Evolutionary conservation across 2,797 vertebrate genomes (phyloP).

Genomic region (Stomatorhinus walkeri): DNA sequence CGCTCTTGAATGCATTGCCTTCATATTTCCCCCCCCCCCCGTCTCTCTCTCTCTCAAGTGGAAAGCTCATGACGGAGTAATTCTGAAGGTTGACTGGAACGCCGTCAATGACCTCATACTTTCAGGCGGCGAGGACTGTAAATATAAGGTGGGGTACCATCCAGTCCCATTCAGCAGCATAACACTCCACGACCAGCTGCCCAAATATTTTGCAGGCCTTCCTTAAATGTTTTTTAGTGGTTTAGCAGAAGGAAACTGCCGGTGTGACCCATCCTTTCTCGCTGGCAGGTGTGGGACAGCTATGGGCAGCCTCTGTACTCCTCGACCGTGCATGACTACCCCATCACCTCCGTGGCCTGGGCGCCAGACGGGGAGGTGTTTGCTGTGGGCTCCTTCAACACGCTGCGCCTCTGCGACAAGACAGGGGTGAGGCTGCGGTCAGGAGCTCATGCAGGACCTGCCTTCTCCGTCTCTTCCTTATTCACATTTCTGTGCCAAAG

Average conservation of each 20-base stretch:
- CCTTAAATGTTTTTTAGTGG: not conserved
- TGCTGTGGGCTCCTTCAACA: slow-evolving; percentile 88
- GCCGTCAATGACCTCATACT: slow-evolving; percentile 87
- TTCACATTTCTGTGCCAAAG: not conserved
- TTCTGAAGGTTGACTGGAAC: slow-evolving; percentile 95
- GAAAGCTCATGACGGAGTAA: slow-evolving; percentile 90
- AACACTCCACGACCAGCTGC: not conserved
- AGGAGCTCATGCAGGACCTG: not conserved
- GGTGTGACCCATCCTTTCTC: slow-evolving; percentile 10
- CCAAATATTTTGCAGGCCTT: slow-evolving; percentile 3
- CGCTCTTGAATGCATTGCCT: not conserved
- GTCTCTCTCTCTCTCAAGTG: slow-evolving; percentile 59
- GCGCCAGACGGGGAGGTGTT: slow-evolving; percentile 85
- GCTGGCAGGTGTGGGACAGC: slow-evolving; percentile 86
- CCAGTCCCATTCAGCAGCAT: not conserved
- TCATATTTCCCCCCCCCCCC: not conserved
- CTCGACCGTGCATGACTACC: slow-evolving; percentile 78
- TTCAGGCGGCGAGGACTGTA: slow-evolving; percentile 91
- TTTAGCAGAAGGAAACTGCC: not conserved
- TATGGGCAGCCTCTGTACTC: slow-evolving; percentile 74
- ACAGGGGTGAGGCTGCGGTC: slow-evolving; percentile 75
- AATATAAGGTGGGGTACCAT: slow-evolving; percentile 75
- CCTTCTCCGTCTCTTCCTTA: not conserved
- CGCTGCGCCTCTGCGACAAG: slow-evolving; percentile 87
- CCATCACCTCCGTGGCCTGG: slow-evolving; percentile 86